These are phyloP conservation scores for Parotia lawesii DNA, from an alignment of 2,113 vertebrate genomes.

Conservation along the genomic window DNA sequence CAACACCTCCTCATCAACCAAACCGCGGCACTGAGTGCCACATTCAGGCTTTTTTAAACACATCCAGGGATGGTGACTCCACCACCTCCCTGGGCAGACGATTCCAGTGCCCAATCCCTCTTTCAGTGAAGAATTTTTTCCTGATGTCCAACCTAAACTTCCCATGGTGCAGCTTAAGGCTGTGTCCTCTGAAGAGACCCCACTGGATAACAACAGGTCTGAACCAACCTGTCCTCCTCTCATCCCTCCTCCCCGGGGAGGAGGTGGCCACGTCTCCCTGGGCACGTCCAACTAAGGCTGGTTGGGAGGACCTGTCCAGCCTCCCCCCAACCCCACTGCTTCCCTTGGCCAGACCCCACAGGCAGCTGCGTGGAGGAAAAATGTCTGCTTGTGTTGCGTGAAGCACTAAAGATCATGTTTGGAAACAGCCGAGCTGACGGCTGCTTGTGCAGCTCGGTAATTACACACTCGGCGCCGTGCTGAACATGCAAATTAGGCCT, in stretches of 20 bases:
- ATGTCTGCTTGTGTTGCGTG: background rate
- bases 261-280: background rate
- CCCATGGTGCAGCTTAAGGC: fast-evolving
- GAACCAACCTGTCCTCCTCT: background rate
- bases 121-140: background rate
- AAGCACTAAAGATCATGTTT: background rate
- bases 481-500: background rate
- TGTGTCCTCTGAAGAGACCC: background rate
- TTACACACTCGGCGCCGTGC: background rate
- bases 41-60: background rate
- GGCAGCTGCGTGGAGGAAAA: fast-evolving
- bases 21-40: background rate
- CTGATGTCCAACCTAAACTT: background rate
- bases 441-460: background rate
- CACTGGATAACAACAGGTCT: background rate
- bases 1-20: background rate
- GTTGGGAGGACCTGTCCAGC: no score
- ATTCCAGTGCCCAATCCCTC: no score
- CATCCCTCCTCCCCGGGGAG: background rate
- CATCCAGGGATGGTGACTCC: fast-evolving
- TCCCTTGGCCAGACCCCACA: background rate
- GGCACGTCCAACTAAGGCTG: background rate
- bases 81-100: background rate
- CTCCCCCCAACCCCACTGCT: background rate
- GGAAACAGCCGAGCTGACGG: background rate